Percentiles rank a stretch among this genome's conserved stretches.
Evolutionary conservation across 2,113 vertebrate species (phyloP).

Genomic region (Triplophysa rosa): DNA sequence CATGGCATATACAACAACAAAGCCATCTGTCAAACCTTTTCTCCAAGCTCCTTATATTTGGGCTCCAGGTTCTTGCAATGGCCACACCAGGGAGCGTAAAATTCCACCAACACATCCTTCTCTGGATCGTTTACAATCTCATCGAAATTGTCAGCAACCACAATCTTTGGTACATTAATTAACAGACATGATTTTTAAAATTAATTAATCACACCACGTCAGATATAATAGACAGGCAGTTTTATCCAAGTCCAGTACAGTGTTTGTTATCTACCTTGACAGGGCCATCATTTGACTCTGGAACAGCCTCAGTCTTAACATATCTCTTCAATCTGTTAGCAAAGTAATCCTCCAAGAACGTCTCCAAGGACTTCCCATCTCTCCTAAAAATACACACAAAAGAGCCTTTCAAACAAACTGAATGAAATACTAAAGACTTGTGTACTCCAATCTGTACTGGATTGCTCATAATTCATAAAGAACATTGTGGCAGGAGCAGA

Average conservation of each 20-base stretch:
- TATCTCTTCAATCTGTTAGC: constrained; percentile 70
- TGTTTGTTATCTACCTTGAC: constrained; percentile 65
- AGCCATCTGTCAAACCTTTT: constrained; percentile 58
- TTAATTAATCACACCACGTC: neutral
- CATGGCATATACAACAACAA: neutral
- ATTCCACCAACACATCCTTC: constrained; percentile 74
- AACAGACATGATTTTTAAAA: too few species aligned
- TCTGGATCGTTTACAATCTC: constrained; percentile 66
- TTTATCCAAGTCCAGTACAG: neutral
- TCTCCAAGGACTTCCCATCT: constrained; percentile 71
- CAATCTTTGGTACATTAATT: constrained; percentile 60
- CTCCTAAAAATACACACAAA: constrained; percentile 59
- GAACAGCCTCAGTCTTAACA: constrained; percentile 70
- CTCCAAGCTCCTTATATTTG: constrained; percentile 68
- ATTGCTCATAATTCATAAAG: neutral
- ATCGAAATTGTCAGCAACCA: constrained; percentile 75
- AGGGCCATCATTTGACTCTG: constrained; percentile 65
- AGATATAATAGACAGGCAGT: neutral
- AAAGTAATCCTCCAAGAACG: constrained; percentile 74
- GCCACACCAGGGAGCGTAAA: constrained; percentile 72
- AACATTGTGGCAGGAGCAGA: neutral
- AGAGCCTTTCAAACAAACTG: neutral
- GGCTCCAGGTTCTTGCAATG: constrained; percentile 76
- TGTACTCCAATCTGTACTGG: neutral
- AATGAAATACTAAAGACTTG: neutral